Evolutionary conservation across 2,113 vertebrate species (phyloP), one percentile per base, ranked within the genome.

Genomic region (Narcine bancroftii): DNA sequence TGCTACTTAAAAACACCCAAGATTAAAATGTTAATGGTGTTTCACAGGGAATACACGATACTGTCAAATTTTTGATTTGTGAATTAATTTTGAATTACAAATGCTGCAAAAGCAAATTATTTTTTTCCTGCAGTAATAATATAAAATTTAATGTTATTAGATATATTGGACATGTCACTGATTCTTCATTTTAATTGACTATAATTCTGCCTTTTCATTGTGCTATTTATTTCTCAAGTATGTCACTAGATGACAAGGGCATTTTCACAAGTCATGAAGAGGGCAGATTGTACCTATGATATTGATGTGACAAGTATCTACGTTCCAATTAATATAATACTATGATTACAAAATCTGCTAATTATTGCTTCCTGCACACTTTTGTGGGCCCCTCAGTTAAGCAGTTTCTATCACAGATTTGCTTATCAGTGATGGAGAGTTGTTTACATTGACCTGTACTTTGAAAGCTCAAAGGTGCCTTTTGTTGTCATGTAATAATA

Each of bases 11-110:
- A 45, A 10, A 33, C 33, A 91, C 47, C 42, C 47, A 42, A 26
- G n/a, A 69, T 39, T 29, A 91, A 60, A 69, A 45, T 91, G 29
- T 69, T 29, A 66, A 13, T 69, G 63, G 87, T 45, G 39, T 11
- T 91, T 66, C 89, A 69, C 3, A 91, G 89, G 0, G 39, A 66
- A 66, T 66, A 26, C 29, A 91, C 42, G 3, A 1, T 33, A 4
- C 81, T 87, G 26, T 47, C 15, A 29, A 42, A 45, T 91, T 91
- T 71, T 91, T 42, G 42, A 29, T 69, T 69, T 69, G 87, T 91
- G 65, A 91, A 91, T 69, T 69, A 69, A 69, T 69, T 91, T 33
- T 69, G 26, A 45, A 69, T 45, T 91, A 53, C 29, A 69, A 91
- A 91, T 69, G 42, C 24, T 3, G 21, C 45, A 65, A 71, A 89